phyloP scores from a whole-genome alignment of 2,888 invertebrate species.

The Platycheirus albimanus region DNA sequence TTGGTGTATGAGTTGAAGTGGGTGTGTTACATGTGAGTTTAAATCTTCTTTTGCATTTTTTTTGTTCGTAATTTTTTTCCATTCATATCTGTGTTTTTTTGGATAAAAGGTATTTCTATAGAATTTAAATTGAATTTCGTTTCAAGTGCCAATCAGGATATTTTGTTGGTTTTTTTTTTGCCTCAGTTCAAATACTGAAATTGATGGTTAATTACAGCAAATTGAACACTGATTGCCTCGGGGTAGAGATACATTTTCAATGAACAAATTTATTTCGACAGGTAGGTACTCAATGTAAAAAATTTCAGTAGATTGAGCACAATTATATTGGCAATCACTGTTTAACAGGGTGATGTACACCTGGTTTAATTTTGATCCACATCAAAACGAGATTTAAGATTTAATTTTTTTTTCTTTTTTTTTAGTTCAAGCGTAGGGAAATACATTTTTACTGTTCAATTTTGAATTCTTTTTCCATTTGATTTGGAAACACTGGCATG shows the following conservation, averaged over 20 bases:
- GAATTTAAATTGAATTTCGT: background rate
- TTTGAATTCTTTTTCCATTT: too few species aligned
- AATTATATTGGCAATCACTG: background rate
- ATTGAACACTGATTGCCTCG: slow-evolving; percentile 1
- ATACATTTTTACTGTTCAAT: too few species aligned
- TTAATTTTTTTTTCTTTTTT: background rate
- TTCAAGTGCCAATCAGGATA: background rate
- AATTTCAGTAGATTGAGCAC: background rate
- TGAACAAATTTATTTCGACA: background rate
- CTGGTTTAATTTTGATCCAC: background rate
- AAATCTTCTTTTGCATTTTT: background rate
- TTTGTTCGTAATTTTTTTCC: background rate
- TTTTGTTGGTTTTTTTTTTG: background rate
- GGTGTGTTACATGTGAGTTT: too few species aligned
- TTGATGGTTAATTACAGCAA: slow-evolving; percentile 4
- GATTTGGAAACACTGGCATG: too few species aligned
- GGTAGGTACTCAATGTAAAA: background rate
- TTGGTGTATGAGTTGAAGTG: too few species aligned
- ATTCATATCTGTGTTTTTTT: background rate
- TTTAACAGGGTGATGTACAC: background rate
- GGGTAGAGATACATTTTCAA: background rate
- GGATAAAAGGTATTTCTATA: background rate
- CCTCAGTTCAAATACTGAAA: background rate
- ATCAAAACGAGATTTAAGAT: background rate
- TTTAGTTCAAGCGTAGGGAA: background rate